A percentile compares a stretch with the other conserved stretches of the same genome.
These are phyloP conservation scores for Trachelus troglodyta DNA, from an alignment of 2,888 invertebrate genomes.

Conservation along the genomic window DNA sequence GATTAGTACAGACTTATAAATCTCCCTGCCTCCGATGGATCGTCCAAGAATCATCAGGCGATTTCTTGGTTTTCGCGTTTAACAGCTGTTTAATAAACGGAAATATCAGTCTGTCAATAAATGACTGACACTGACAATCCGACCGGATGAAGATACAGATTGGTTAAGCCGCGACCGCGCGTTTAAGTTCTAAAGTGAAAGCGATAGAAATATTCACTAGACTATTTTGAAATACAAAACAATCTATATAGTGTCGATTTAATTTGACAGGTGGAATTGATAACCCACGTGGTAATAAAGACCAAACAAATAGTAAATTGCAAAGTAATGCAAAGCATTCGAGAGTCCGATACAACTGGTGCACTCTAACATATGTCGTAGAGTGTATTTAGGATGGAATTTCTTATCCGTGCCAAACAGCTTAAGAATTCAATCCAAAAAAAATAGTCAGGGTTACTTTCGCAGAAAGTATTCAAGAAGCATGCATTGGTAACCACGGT, in stretches of 20 bases:
- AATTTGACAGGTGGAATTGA: too few relatives aligned
- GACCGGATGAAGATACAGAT: not conserved
- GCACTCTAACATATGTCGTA: not conserved
- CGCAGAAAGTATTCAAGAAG: not conserved
- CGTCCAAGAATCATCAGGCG: not conserved
- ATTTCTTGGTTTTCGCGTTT: not conserved
- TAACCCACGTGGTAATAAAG: too few relatives aligned
- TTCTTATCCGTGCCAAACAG: constrained; percentile 12
- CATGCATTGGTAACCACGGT: not conserved
- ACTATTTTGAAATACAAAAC: too few relatives aligned
- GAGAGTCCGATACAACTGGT: not conserved
- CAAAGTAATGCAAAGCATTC: not conserved
- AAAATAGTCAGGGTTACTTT: constrained; percentile 16
- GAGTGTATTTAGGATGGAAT: constrained; percentile 10
- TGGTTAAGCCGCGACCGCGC: too few relatives aligned
- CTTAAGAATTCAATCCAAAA: not conserved
- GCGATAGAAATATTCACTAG: too few relatives aligned
- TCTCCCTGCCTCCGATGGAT: not conserved
- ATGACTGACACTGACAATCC: not conserved
- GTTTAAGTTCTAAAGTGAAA: too few relatives aligned
- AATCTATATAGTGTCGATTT: too few relatives aligned
- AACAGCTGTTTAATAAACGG: not conserved
- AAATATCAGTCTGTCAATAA: not conserved
- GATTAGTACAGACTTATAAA: not conserved
- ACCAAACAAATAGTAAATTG: not conserved